phyloP scores from a whole-genome alignment of 2,888 invertebrate species.

The Lasioglossum lativentre region DNA sequence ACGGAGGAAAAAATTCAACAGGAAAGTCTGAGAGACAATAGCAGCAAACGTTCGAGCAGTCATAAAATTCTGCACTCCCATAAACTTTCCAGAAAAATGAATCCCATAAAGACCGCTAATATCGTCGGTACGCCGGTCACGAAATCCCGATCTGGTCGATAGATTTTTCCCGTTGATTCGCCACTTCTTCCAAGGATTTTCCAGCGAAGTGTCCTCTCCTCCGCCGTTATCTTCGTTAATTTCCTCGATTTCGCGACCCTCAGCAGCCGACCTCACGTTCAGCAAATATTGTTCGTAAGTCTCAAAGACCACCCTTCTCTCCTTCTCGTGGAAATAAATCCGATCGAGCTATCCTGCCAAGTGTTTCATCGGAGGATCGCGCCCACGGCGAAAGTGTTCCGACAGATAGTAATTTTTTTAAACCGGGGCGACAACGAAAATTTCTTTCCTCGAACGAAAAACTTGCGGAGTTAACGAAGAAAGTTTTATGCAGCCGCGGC shows the following conservation, averaged over 20 bases:
- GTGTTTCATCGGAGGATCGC: not conserved
- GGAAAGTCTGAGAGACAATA: not conserved
- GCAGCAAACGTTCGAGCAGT: not conserved
- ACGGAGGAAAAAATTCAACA: too few relatives aligned
- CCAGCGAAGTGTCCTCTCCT: not conserved
- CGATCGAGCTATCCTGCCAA: not conserved
- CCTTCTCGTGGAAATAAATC: not conserved
- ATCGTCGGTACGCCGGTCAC: not conserved
- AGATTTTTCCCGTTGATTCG: not conserved
- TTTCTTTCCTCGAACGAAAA: slow-evolving; percentile 28
- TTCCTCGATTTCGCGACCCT: slow-evolving; percentile 53
- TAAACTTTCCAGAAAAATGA: not conserved
- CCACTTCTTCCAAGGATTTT: not conserved
- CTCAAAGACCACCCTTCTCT: not conserved
- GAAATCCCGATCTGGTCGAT: not conserved
- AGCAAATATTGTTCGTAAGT: slow-evolving; percentile 59
- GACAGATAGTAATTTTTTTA: not conserved
- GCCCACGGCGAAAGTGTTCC: not conserved
- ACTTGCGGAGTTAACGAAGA: slow-evolving; percentile 50
- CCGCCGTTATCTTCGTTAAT: slow-evolving; percentile 55
- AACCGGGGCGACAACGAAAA: not conserved
- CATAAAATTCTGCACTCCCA: too few relatives aligned
- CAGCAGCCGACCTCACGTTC: slow-evolving; percentile 53
- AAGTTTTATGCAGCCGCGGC: slow-evolving; percentile 40
- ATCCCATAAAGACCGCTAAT: not conserved